Evolutionary conservation across 2,888 invertebrate genomes (phyloP).

Genomic region (Orthosia gothica): DNA sequence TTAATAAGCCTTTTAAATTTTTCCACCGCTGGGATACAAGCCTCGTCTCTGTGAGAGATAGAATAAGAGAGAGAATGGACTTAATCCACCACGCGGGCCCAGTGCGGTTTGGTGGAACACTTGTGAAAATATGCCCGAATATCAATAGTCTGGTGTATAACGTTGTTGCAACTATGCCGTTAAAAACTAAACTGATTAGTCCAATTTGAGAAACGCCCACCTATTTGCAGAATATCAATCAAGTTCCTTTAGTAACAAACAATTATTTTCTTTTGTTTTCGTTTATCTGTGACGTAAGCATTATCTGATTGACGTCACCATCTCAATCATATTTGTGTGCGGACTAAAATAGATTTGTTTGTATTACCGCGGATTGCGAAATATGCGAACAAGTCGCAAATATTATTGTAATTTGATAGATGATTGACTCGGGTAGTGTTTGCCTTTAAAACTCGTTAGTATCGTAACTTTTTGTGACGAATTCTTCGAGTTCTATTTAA

Average conservation of each 20-base stretch:
- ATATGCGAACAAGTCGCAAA: neutral
- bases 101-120: neutral
- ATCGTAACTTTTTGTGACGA: no score
- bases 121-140: neutral
- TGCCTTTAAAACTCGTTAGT: neutral
- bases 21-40: no score
- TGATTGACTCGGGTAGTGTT: neutral
- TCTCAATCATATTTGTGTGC: constrained; percentile 19
- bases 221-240: constrained; percentile 9
- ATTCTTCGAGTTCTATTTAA: no score
- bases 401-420: constrained; percentile 6
- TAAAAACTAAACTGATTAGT: neutral
- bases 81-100: no score
- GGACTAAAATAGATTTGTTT: constrained; percentile 25
- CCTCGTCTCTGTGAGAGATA: no score
- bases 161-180: neutral
- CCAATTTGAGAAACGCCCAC: neutral
- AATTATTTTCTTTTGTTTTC: constrained; percentile 13
- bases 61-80: no score
- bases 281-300: constrained; percentile 4
- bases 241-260: neutral
- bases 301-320: constrained; percentile 32
- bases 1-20: no score
- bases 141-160: neutral
- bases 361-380: neutral